These are phyloP conservation scores for Rhagophthalmus giganteus DNA, from an alignment of 2,888 invertebrate genomes.

Conservation along the genomic window DNA sequence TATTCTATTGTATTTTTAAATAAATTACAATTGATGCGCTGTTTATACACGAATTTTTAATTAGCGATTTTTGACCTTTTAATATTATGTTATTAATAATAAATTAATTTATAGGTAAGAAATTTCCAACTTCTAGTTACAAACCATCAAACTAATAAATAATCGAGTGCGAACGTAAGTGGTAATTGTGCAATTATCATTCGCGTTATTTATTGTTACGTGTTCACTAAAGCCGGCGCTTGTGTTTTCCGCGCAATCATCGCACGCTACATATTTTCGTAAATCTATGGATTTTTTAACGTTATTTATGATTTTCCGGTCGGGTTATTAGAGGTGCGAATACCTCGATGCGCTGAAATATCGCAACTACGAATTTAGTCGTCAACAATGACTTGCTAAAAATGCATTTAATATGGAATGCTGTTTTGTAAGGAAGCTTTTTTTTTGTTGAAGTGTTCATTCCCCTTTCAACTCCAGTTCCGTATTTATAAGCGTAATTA, in stretches of 20 bases:
- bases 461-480: too few relatives aligned
- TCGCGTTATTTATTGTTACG: conserved; percentile 5
- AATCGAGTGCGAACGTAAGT: conserved; percentile 5
- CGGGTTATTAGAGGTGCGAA: background rate
- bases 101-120: background rate
- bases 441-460: too few relatives aligned
- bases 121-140: background rate
- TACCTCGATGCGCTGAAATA: background rate
- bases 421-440: too few relatives aligned
- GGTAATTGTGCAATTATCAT: conserved; percentile 2
- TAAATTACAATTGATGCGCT: too few relatives aligned
- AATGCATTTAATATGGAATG: conserved; percentile 1
- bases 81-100: too few relatives aligned
- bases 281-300: too few relatives aligned
- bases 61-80: too few relatives aligned
- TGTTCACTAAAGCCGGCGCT: background rate
- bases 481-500: too few relatives aligned
- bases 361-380: background rate
- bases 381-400: too few relatives aligned
- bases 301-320: background rate
- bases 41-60: too few relatives aligned
- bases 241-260: background rate
- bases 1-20: too few relatives aligned
- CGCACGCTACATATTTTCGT: background rate
- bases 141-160: conserved; percentile 2